These are phyloP conservation scores for Micropterix aruncella DNA, from an alignment of 2,888 invertebrate genomes.

Conservation along the genomic window DNA sequence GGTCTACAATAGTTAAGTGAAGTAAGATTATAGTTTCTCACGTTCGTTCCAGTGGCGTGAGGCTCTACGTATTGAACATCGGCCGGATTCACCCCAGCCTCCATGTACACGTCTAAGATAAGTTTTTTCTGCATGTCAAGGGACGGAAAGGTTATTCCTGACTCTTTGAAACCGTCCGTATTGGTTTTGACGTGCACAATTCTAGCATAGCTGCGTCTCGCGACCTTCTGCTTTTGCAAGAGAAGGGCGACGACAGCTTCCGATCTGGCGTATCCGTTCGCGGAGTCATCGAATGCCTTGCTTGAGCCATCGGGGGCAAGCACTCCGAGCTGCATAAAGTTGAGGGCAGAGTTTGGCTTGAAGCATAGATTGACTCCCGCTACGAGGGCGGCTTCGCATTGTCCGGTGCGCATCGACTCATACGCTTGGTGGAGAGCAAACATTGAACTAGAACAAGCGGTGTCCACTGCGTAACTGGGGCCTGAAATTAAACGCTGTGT, in stretches of 20 bases:
- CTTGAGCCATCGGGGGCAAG: constrained; percentile 68
- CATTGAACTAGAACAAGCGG: constrained; percentile 93
- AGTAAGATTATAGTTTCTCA: constrained; percentile 16
- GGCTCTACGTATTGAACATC: constrained; percentile 90
- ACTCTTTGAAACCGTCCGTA: constrained; percentile 84
- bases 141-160: constrained; percentile 79
- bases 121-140: constrained; percentile 68
- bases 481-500: constrained; percentile 42
- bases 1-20: background rate
- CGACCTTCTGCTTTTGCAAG: constrained; percentile 63
- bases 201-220: constrained; percentile 73
- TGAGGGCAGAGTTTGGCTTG: constrained; percentile 82
- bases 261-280: constrained; percentile 83
- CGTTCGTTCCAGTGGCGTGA: constrained; percentile 97
- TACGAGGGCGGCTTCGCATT: constrained; percentile 93
- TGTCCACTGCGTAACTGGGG: constrained; percentile 91
- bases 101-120: constrained; percentile 76
- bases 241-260: constrained; percentile 76
- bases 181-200: constrained; percentile 82
- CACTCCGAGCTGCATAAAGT: constrained; percentile 91
- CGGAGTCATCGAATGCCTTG: constrained; percentile 86
- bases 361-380: constrained; percentile 82
- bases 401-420: constrained; percentile 69
- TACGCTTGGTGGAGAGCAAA: constrained; percentile 82
- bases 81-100: constrained; percentile 66